Base-by-base conservation (phyloP, 2,113 vertebrate species). In the Tenebrosternarchus preto region DNA sequence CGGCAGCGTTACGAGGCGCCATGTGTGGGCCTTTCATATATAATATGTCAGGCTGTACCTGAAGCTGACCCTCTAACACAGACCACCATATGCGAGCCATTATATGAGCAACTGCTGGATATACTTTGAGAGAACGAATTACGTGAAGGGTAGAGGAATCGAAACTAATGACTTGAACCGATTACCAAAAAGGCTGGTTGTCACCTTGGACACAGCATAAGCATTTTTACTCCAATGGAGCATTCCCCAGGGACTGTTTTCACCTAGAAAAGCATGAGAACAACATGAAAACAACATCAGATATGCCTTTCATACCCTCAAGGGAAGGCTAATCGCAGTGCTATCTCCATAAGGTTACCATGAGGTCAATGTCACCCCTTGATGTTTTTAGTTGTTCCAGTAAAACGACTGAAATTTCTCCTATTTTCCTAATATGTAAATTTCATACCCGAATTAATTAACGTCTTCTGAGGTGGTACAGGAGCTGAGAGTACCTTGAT, bases 381-480 rank as follows among this genome's bases (percentile, higher is more conserved):
- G 63, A 31, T 19, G 27, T 31, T 5, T 29, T 63, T 25, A 29
- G 61, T 17, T 64, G 12, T 17, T 64, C 25, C 16, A 66, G 27
- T 66, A 64, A 64, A 64, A 2, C 16, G 19, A 20, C 29, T 66
- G 63, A 27, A 9, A 7, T 66, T 12, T 15, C 9, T 50, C 2
- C 43, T 50, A 15, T 50, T 66, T 31, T 20, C 76, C 29, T 2
- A 43, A 39, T 25, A 3, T 59, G 39, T 63, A 33, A 53, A 27
- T 73, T 12, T 67, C 43, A n/a, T 71, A 63, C 19, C 46, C 66
- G 22, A 56, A 9, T 71, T 60, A 1, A 78, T 60, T 22, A 57
- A 56, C 57, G 17, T 76, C 55, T 82, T 86, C 59, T 73, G 95
- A 94, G 94, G 94, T 27, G 17, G 61, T 31, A 94, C 94, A 17